Evolutionary conservation across 2,888 invertebrate species (phyloP), one percentile per base, ranked within the genome.

Genomic region (Hyppa rectilinea): DNA sequence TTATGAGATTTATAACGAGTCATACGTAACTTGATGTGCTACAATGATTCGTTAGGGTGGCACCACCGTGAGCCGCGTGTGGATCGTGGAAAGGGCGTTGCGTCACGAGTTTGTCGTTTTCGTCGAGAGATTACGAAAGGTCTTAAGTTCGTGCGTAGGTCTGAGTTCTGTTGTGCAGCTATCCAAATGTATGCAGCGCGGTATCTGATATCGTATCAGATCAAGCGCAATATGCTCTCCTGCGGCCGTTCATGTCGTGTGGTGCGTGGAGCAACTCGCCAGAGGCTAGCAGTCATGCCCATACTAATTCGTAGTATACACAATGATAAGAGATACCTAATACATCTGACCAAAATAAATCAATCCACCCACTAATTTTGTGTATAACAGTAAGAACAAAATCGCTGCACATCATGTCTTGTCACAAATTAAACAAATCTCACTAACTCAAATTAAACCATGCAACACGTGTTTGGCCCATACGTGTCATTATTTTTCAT

Each of bases 111-210:
- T 75, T 86, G 83, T 83, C 82, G 84, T 81, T 82, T 78, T 75
- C 72, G 80, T 63, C 80, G 83, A 84, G 80, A 82, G 81, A 87
- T 88, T 87, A 83, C 75, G 82, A 89, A 88, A 90, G 86, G 85
- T 87, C 82, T 81, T 81, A 84, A 84, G 87, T 85, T 87, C 81
- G 65, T 72, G 83, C 64, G 65, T 74, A 78, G 63, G 71, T 67
- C 62, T 55, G 55, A 5, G 47, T 36, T 36, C 20, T 34, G 68
- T 67, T 66, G 81, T 72, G 71, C 66, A 81, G 73, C 80, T 80
- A 81, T 80, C 80, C 71, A 83, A 85, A 83, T 83, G 80, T 69
- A 71, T 61, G 50, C 62, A 72, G 80, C 70, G 75, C 47, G 43
- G 81, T 81, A 78, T 81, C 80, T 63, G 52, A 66, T 67, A 56